phyloP scores from a whole-genome alignment of 1,140 invertebrate species.

The Pseudomyrmex cubaensis region DNA sequence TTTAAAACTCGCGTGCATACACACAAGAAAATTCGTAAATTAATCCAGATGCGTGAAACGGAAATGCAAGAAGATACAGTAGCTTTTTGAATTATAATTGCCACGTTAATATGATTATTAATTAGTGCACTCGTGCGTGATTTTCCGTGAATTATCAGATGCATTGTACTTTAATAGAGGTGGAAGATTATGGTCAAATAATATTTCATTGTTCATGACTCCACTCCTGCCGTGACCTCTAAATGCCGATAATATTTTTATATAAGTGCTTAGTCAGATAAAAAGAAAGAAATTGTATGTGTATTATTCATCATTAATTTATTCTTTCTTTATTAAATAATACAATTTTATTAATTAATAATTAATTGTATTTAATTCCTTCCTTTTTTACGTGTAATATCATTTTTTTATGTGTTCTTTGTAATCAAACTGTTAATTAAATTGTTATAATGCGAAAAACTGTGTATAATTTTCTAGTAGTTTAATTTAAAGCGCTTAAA shows the following conservation, averaged over 20 bases:
- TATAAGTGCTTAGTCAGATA: neutral
- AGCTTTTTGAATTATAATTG: conserved; percentile 30
- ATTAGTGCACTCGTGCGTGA: conserved; percentile 29
- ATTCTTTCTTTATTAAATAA: neutral
- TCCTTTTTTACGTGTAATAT: neutral
- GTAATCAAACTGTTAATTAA: neutral
- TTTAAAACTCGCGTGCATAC: neutral
- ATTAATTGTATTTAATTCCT: neutral
- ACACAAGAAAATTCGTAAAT: conserved; percentile 8
- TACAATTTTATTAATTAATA: neutral
- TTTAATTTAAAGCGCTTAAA: neutral
- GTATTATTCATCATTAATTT: neutral
- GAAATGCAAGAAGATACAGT: conserved; percentile 27
- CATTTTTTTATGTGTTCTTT: neutral
- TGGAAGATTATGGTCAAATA: conserved; percentile 18
- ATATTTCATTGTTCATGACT: conserved; percentile 18
- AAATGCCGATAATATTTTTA: neutral
- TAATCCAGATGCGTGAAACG: neutral
- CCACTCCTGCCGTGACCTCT: neutral
- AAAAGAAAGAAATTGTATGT: too few species aligned
- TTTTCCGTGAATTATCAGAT: conserved; percentile 37
- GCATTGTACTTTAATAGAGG: conserved; percentile 33
- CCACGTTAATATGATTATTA: conserved; percentile 19
- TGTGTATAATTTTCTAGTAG: neutral
- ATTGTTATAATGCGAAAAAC: neutral